These are phyloP conservation scores for Chanos chanos DNA, from an alignment of 2,797 vertebrate genomes.

Conservation along the genomic window DNA sequence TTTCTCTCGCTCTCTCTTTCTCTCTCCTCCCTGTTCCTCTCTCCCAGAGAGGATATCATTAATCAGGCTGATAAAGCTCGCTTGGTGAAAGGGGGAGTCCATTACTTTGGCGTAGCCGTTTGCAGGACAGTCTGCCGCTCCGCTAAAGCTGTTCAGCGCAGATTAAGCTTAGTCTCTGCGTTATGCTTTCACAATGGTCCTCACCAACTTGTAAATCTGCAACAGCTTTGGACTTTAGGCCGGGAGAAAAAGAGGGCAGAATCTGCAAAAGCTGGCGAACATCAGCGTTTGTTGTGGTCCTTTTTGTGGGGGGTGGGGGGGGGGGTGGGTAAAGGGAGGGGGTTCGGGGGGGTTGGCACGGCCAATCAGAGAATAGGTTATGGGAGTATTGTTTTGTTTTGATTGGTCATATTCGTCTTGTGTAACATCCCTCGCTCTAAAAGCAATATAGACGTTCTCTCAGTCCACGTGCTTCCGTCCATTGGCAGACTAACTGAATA, in stretches of 20 bases:
- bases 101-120: conserved; percentile 14
- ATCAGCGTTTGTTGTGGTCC: conserved; percentile 18
- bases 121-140: conserved; percentile 25
- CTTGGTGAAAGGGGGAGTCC: conserved; percentile 27
- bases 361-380: conserved; percentile 24
- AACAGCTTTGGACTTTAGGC: conserved; percentile 46
- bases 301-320: conserved; percentile 26
- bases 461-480: conserved; percentile 3
- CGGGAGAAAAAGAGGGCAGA: conserved; percentile 27
- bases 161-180: conserved; percentile 35
- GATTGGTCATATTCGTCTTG: conserved; percentile 32
- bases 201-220: conserved; percentile 47
- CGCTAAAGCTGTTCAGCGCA: conserved; percentile 38
- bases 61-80: too few species aligned
- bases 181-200: conserved; percentile 36
- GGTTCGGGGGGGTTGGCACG: conserved; percentile 13
- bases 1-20: neutral
- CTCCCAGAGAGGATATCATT: too few species aligned
- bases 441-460: conserved; percentile 11
- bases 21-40: conserved; percentile 15
- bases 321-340: neutral
- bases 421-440: conserved; percentile 9
- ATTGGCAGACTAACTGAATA: conserved; percentile 23
- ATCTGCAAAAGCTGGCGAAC: conserved; percentile 17
- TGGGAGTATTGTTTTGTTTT: conserved; percentile 28